Evolutionary conservation across 2,888 invertebrate species (phyloP).

Genomic region (Callyntrura guangdongensis): DNA sequence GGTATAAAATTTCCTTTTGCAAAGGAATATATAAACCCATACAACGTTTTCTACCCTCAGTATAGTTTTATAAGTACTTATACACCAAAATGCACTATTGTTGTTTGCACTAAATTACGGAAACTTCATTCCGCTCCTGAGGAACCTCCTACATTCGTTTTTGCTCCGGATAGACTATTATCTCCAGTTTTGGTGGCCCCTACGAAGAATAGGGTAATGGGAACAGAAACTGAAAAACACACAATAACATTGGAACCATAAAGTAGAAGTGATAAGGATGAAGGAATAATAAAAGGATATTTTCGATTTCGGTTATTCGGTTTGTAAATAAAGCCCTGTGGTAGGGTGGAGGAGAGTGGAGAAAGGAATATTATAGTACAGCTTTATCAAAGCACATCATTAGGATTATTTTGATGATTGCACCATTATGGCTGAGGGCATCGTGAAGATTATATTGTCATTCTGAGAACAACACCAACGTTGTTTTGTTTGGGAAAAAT

Average conservation of each 20-base stretch:
- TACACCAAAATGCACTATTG: too few relatives aligned
- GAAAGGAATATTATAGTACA: constrained; percentile 26
- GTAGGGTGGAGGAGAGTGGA: constrained; percentile 40
- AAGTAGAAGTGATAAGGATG: constrained; percentile 17
- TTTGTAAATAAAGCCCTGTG: constrained; percentile 69
- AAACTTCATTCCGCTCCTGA: too few relatives aligned
- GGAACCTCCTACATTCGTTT: background rate
- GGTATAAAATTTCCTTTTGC: too few relatives aligned
- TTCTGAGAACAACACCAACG: constrained; percentile 10
- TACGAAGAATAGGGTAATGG: background rate
- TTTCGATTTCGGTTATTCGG: constrained; percentile 56
- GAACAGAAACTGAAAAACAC: background rate
- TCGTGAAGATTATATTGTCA: constrained; percentile 56
- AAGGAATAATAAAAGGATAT: constrained; percentile 47
- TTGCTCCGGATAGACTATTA: background rate
- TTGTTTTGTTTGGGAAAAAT: constrained; percentile 46
- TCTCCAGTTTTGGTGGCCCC: background rate
- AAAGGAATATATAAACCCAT: too few relatives aligned
- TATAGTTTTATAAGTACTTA: too few relatives aligned
- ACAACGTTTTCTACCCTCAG: too few relatives aligned
- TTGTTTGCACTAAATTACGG: too few relatives aligned
- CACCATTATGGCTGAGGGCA: constrained; percentile 62
- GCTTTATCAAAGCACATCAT: constrained; percentile 75
- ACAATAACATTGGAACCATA: constrained; percentile 8
- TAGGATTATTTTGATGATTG: constrained; percentile 76